Evolutionary conservation across 1,140 invertebrate species (phyloP).

Genomic region (Heliconius eleuchia): DNA sequence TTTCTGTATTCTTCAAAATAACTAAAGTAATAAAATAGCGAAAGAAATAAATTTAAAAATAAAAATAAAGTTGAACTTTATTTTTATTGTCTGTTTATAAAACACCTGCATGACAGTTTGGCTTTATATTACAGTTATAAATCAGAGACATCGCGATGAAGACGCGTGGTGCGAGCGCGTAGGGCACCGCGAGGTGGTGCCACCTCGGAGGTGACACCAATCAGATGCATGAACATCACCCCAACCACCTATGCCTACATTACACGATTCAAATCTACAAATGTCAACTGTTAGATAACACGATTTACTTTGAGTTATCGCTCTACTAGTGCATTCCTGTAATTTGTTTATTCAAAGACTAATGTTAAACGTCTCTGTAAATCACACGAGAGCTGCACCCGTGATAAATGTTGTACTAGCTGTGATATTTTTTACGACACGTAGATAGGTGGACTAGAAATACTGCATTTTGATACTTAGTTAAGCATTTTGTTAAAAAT

Average conservation of each 20-base stretch:
- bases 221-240: constrained; percentile 54
- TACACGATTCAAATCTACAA: constrained; percentile 40
- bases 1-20: too few species aligned
- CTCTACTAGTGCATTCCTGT: constrained; percentile 19
- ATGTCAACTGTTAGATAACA: constrained; percentile 39
- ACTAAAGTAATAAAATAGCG: background rate
- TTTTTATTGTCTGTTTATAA: constrained; percentile 39
- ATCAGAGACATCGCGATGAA: constrained; percentile 53
- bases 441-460: background rate
- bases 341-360: constrained; percentile 35
- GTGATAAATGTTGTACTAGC: background rate
- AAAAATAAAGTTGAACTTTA: background rate
- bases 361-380: constrained; percentile 18
- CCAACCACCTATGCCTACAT: constrained; percentile 43
- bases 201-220: constrained; percentile 59
- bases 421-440: background rate
- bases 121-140: constrained; percentile 60
- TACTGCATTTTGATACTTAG: background rate
- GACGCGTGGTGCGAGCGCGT: constrained; percentile 40
- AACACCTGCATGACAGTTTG: constrained; percentile 56
- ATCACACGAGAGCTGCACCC: background rate
- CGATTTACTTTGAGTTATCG: constrained; percentile 35
- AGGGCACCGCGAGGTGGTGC: constrained; percentile 44
- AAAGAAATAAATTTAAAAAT: constrained; percentile 23
- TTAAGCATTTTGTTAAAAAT: constrained; percentile 1